Evolutionary conservation across 2,797 vertebrate genomes (phyloP).

Genomic region (Enteromius trimaculatus): DNA sequence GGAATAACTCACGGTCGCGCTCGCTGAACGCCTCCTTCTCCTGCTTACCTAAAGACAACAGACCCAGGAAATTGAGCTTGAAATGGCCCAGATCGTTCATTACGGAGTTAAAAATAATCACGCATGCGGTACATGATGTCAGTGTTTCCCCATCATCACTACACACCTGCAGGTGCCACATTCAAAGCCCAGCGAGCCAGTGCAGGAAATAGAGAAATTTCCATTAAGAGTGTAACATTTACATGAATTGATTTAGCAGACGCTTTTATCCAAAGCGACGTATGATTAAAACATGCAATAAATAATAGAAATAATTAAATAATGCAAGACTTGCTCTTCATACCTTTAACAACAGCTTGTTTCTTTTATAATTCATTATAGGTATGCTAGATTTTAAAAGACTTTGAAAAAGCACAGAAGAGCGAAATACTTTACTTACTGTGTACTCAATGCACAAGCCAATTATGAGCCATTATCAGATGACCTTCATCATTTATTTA

Average conservation of each 20-base stretch:
- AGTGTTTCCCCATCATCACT: neutral
- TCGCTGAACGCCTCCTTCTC: conserved; percentile 67
- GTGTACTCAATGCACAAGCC: neutral
- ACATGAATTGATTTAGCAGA: neutral
- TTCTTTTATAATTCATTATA: neutral
- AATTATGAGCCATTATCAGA: neutral
- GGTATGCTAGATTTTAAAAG: neutral
- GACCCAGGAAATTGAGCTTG: neutral
- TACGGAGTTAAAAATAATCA: neutral
- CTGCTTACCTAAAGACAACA: conserved; percentile 42
- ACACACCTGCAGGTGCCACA: neutral
- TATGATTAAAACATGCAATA: neutral
- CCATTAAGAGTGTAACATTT: neutral
- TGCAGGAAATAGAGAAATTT: neutral
- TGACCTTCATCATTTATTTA: neutral
- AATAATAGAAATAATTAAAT: neutral
- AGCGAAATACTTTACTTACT: neutral
- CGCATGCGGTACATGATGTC: neutral
- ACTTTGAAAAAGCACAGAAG: neutral
- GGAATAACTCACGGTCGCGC: conserved; percentile 70
- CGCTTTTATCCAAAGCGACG: neutral
- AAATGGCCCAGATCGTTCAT: neutral
- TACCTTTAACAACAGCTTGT: too few species aligned
- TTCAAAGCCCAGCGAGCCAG: neutral
- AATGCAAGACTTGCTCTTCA: neutral